Base-by-base conservation (phyloP, 2,888 invertebrate genomes). In the Biston stratarius region DNA sequence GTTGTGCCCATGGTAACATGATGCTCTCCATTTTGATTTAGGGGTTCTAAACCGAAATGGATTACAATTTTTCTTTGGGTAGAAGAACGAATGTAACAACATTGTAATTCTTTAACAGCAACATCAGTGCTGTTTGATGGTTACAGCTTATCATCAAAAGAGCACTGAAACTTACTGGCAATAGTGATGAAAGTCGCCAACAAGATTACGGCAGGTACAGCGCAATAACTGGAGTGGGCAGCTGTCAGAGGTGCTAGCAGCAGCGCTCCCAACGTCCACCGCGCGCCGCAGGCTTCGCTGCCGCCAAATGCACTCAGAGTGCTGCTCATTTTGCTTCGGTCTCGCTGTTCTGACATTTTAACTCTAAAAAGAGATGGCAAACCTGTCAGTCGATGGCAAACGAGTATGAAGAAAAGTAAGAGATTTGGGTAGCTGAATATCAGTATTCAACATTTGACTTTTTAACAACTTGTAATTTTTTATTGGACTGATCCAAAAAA, bases 261-360 rank as follows among this genome's bases (percentile, higher is more conserved):
- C 11, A 95, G 85, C 6, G 95, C 92, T 1, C 95, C 95, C 12
- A 96, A 89, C 5, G 95, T 95, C 95, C 95, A 95, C 8, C 95
- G 91, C 58, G 89, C 94, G 49, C 87, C 92, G 72, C 90, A 92
- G 2, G 89, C 94, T 67, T 91, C 92, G 6, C 90, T 86, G 34
- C 89, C 88, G 48, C 81, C 80, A 38, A 92, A 81, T 44, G 85
- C 84, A 64, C 79, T 79, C 64, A 89, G 74, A 15, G 84, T 84
- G 70, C 82, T 80, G 69, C 87, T 87, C 82, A 88, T 87, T 63
- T 80, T 85, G 67, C 80, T 73, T 8, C 69, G 73, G 15, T 83
- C 81, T n/a, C 72, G 74, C 69, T 78, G 75, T 68, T 87, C 85
- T 66, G 85, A 69, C 87, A 89, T 89, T 53, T 15, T 53, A 53